Conservation (phyloP, 2,797 vertebrate genomes). For the Hylomyscus alleni region DNA sequence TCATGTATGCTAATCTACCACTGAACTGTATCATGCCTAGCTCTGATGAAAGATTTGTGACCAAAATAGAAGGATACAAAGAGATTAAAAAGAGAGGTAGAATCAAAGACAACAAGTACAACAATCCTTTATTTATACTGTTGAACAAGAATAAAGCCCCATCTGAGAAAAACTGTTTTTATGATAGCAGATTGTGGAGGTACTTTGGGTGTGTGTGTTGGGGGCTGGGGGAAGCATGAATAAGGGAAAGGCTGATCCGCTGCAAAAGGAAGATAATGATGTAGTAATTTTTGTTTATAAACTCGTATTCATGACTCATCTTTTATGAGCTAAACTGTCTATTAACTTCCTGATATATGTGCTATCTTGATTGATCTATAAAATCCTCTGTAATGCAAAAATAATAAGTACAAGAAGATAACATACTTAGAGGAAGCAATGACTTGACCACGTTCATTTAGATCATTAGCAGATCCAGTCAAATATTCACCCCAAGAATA, state of each 20-base stretch:
- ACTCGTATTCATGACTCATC: conserved; percentile 33
- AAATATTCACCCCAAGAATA: not conserved
- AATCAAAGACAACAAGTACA: not conserved
- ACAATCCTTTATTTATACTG: conserved; percentile 31
- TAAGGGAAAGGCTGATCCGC: conserved; percentile 6
- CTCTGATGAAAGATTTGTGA: not conserved
- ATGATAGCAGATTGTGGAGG: not conserved
- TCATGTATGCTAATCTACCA: not conserved
- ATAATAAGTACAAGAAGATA: conserved; percentile 7
- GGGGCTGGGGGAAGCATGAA: not conserved
- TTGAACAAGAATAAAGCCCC: not conserved
- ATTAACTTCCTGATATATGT: not conserved
- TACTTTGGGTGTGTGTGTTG: conserved; percentile 2
- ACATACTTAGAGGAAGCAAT: not conserved
- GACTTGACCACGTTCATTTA: not conserved
- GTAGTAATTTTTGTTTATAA: conserved; percentile 21
- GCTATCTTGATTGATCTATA: conserved; percentile 15
- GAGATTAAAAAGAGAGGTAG: not conserved
- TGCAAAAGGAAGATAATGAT: not conserved
- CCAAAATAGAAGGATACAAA: not conserved
- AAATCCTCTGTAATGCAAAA: not conserved
- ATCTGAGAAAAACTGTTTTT: conserved; percentile 26
- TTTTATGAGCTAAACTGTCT: conserved; percentile 31
- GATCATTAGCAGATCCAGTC: not conserved
- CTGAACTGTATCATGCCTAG: not conserved